A percentile compares a stretch with the other conserved stretches of the same genome.
These are phyloP conservation scores for Carabus problematicus DNA, from an alignment of 2,888 invertebrate genomes.

Conservation along the genomic window DNA sequence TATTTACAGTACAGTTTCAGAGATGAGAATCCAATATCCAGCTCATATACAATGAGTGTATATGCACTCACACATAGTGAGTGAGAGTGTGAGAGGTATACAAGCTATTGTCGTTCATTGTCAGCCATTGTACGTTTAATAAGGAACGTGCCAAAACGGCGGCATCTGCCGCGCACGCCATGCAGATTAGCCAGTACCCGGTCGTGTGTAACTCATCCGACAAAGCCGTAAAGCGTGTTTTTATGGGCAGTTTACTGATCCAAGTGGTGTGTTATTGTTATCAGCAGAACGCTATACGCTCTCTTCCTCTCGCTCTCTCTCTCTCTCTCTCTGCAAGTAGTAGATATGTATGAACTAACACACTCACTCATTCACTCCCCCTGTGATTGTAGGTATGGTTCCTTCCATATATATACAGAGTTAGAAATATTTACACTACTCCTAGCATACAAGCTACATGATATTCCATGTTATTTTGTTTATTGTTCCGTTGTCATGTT, in stretches of 20 bases:
- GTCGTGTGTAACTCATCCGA: slow-evolving; percentile 14
- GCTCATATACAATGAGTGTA: background rate
- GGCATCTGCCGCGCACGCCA: slow-evolving; percentile 3
- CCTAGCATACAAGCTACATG: background rate
- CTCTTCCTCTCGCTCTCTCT: background rate
- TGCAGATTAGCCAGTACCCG: background rate
- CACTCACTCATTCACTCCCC: too few species aligned
- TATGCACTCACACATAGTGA: background rate
- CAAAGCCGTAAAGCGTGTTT: slow-evolving; percentile 19
- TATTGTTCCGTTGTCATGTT: too few species aligned
- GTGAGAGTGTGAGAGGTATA: too few species aligned
- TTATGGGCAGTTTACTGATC: slow-evolving; percentile 25
- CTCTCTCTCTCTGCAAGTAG: slow-evolving; percentile 1
- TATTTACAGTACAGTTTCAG: background rate
- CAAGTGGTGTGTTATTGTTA: slow-evolving; percentile 26
- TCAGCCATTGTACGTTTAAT: slow-evolving; percentile 23
- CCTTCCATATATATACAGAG: background rate
- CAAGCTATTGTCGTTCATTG: slow-evolving; percentile 19
- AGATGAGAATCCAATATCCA: background rate
- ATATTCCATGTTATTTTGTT: too few species aligned
- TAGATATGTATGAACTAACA: background rate
- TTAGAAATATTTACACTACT: background rate
- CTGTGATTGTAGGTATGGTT: too few species aligned
- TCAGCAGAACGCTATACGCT: slow-evolving; percentile 8
- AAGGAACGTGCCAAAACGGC: slow-evolving; percentile 33